phyloP scores from a whole-genome alignment of 2,888 invertebrate species.

The Petrophora chlorosata region DNA sequence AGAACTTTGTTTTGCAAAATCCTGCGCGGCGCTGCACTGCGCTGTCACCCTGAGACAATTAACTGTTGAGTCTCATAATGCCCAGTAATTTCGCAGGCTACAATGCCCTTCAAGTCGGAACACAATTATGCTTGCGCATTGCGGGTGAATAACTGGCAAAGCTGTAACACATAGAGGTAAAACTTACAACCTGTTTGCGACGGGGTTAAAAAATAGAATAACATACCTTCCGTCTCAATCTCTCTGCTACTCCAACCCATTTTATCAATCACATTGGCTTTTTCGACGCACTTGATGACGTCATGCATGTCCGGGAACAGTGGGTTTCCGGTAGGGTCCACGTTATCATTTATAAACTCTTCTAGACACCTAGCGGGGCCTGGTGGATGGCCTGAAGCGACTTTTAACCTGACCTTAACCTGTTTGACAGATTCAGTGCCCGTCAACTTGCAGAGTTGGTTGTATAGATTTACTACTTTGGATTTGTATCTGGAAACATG shows the following conservation, averaged over 20 bases:
- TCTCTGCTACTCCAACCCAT: conserved; percentile 49
- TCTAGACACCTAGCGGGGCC: conserved; percentile 62
- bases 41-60: too few species aligned
- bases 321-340: conserved; percentile 51
- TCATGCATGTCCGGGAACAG: conserved; percentile 80
- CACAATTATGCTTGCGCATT: too few species aligned
- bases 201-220: too few species aligned
- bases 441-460: conserved; percentile 52
- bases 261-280: conserved; percentile 46
- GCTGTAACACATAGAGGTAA: too few species aligned
- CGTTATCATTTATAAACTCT: conserved; percentile 53
- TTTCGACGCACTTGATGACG: conserved; percentile 57
- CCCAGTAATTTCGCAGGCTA: too few species aligned
- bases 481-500: conserved; percentile 53
- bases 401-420: conserved; percentile 49
- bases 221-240: conserved; percentile 58
- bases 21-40: too few species aligned
- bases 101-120: too few species aligned
- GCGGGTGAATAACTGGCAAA: too few species aligned
- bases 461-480: conserved; percentile 52
- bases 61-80: too few species aligned
- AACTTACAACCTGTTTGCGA: too few species aligned
- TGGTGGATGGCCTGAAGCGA: conserved; percentile 48
- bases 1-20: too few species aligned
- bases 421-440: conserved; percentile 47